Percentiles rank a stretch among this genome's conserved stretches.
These are phyloP conservation scores for Sebastes fasciatus DNA, from an alignment of 2,113 vertebrate species.

Conservation along the genomic window DNA sequence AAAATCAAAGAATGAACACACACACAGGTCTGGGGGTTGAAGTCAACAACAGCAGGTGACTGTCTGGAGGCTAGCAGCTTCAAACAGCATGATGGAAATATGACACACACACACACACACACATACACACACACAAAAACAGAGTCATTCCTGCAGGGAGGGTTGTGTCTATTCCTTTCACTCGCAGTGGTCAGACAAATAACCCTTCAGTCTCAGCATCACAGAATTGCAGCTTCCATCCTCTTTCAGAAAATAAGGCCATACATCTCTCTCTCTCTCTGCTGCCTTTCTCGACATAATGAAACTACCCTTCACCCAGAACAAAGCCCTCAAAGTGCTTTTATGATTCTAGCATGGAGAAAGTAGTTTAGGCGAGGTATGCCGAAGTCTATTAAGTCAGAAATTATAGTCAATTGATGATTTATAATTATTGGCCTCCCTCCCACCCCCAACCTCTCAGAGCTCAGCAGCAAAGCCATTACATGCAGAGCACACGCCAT, in stretches of 20 bases:
- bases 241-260: conserved; percentile 47
- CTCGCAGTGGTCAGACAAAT: conserved; percentile 48
- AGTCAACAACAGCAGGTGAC: conserved; percentile 66
- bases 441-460: background rate
- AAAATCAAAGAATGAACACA: conserved; percentile 9
- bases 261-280: conserved; percentile 30
- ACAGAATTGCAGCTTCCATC: conserved; percentile 44
- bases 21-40: conserved; percentile 27
- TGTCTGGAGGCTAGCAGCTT: conserved; percentile 62
- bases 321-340: conserved; percentile 4
- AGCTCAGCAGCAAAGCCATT: background rate
- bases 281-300: conserved; percentile 36
- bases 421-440: background rate
- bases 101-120: conserved; percentile 23
- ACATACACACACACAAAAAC: conserved; percentile 24
- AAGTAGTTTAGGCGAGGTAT: background rate
- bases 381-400: background rate
- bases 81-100: conserved; percentile 61
- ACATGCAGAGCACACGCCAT: background rate
- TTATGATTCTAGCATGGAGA: background rate
- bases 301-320: conserved; percentile 9
- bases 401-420: background rate
- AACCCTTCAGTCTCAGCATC: conserved; percentile 44
- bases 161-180: conserved; percentile 26
- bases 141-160: conserved; percentile 33